A percentile compares a stretch with the other conserved stretches of the same genome.
Conservation (phyloP, 2,888 invertebrate species). For the Sphinx pinastri region DNA sequence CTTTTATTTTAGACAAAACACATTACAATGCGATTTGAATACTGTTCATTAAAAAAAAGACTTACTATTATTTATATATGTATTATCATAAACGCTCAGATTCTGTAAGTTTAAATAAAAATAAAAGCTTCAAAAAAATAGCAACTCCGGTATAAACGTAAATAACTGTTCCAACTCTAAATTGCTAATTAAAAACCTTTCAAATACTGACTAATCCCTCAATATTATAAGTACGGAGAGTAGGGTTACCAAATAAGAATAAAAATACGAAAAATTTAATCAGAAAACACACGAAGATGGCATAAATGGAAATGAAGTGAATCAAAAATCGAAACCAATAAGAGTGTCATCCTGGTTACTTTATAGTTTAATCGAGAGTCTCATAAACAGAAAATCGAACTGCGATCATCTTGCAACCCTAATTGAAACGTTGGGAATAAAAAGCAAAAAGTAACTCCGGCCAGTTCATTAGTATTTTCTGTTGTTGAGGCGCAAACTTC, state of each 20-base stretch:
- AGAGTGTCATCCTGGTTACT: too few relatives aligned
- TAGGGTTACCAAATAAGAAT: background rate
- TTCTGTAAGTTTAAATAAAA: too few relatives aligned
- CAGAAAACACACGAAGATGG: background rate
- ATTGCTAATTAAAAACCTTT: background rate
- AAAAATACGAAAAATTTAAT: background rate
- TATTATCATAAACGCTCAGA: too few relatives aligned
- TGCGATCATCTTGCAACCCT: conserved; percentile 14
- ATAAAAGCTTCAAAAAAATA: too few relatives aligned
- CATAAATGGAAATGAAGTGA: too few relatives aligned
- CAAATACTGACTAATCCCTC: background rate
- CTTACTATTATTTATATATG: too few relatives aligned
- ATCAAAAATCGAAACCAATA: too few relatives aligned
- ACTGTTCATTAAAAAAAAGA: too few relatives aligned
- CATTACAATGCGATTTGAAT: too few relatives aligned
- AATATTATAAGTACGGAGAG: background rate
- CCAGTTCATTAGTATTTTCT: conserved; percentile 35
- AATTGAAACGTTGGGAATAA: conserved; percentile 4
- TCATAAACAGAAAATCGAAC: background rate
- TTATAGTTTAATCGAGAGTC: background rate
- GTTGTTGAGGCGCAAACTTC: conserved; percentile 29
- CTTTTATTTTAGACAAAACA: too few relatives aligned
- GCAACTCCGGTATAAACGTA: background rate
- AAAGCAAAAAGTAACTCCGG: conserved; percentile 9
- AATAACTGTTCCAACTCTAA: background rate